Conservation (phyloP, 2,113 vertebrate genomes). For the Gulo gulo region DNA sequence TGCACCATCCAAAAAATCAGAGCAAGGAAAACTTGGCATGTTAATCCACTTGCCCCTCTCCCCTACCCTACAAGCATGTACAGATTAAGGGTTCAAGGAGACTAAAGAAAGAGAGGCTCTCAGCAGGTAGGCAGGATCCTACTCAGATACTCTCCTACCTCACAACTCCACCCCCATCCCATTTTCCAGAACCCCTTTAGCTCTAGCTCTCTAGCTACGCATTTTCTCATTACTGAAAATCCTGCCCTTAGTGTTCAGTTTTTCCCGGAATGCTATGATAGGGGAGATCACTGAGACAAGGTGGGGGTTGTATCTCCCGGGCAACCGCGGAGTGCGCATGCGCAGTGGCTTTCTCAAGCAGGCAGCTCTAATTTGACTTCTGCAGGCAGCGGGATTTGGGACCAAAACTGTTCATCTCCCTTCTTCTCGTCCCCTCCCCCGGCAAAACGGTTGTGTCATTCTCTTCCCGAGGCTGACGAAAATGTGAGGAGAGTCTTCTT, state of each 20-base stretch:
- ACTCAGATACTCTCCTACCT: neutral
- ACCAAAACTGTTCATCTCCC: neutral
- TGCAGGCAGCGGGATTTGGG: neutral
- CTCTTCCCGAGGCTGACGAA: neutral
- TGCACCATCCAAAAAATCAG: neutral
- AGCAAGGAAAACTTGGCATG: neutral
- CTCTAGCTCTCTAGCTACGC: neutral
- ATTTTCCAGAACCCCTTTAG: neutral
- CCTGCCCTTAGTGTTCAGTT: neutral
- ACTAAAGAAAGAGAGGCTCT: neutral
- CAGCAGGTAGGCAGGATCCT: neutral
- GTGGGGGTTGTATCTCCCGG: neutral
- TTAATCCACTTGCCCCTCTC: neutral
- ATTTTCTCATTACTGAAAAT: slow-evolving; percentile 12
- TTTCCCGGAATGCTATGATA: neutral
- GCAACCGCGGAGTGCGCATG: neutral
- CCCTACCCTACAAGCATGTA: neutral
- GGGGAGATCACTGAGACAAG: neutral
- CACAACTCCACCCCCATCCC: neutral
- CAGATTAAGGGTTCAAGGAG: neutral
- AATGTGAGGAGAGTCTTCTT: neutral
- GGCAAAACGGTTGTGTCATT: neutral
- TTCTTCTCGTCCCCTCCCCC: neutral
- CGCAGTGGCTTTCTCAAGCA: neutral
- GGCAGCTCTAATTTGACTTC: neutral